Evolutionary conservation across 2,888 invertebrate genomes (phyloP).

Genomic region (Conchocele bisecta): DNA sequence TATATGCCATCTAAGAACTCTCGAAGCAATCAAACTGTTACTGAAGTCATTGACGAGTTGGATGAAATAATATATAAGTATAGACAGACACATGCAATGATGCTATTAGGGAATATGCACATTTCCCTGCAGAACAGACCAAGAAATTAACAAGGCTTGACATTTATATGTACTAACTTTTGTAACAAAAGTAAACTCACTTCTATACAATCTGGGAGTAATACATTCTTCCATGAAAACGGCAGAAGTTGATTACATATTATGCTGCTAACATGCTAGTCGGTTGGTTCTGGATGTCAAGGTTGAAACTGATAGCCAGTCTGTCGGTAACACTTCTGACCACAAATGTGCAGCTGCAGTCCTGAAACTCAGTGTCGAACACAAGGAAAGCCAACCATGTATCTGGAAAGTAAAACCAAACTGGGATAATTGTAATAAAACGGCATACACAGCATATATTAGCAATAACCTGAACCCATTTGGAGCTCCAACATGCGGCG

Average conservation of each 20-base stretch:
- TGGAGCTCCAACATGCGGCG: too few relatives aligned
- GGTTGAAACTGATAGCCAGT: neutral
- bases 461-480: too few relatives aligned
- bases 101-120: neutral
- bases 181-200: neutral
- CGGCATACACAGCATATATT: neutral
- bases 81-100: neutral
- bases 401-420: neutral
- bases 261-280: neutral
- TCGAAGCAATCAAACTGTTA: neutral
- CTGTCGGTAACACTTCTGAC: neutral
- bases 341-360: neutral
- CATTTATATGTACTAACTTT: too few relatives aligned
- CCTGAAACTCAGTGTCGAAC: neutral
- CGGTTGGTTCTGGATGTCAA: neutral
- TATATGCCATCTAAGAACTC: neutral
- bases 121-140: neutral
- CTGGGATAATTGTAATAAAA: neutral
- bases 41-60: neutral
- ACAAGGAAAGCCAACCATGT: neutral
- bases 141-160: neutral
- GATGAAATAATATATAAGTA: neutral
- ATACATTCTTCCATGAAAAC: neutral
- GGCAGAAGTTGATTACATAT: slow-evolving; percentile 1
- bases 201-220: neutral